Evolutionary conservation across 1,140 invertebrate species (phyloP), one percentile per base, ranked within the genome.

Genomic region (Sitodiplosis mosellana): DNA sequence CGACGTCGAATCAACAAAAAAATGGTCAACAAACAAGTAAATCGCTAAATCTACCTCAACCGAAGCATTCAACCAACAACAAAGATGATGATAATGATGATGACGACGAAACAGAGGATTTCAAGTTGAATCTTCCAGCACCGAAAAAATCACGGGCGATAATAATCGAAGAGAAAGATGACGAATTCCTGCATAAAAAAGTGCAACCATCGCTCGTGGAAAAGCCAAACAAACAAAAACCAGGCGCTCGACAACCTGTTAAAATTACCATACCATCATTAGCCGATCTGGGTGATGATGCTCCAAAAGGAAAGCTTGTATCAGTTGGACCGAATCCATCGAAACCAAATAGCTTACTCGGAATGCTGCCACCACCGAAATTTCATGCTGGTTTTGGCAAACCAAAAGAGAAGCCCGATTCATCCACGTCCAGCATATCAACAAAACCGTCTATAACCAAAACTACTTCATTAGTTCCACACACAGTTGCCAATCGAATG

Each of bases 151-250:
- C 19, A 2, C 6, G 14, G 1, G 20, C 22, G 18, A 42, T 22
- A 27, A 33, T 50, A 2, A 55, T 70, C 14, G 59, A 65, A 48
- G 72, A 75, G 51, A 66, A 65, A 40, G 72, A 74, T 53, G 73
- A 75, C 59, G 73, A 75, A 55, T 74, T 74, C 53, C 49, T 75
- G n/a, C 67, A 69, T 47, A 75, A 74, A 55, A 74, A 72, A 53
- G 68, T 65, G 48, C 52, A 51, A 4, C 51, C 52, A 49, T 57
- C 54, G 40, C 52, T 51, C 11, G 58, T 55, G 47, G 50, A 50
- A 41, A 53, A 40, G 1, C 51, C 51, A 3, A 41, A 41, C 12
- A 49, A 45, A 50, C 10, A 5, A 10, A 27, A 27, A 10, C 12
- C 47, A 34, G 14, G 18, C 33, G 45, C 43, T 6, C 62, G 60